Base-by-base conservation (phyloP, 2,888 invertebrate species). In the Cancer borealis region DNA sequence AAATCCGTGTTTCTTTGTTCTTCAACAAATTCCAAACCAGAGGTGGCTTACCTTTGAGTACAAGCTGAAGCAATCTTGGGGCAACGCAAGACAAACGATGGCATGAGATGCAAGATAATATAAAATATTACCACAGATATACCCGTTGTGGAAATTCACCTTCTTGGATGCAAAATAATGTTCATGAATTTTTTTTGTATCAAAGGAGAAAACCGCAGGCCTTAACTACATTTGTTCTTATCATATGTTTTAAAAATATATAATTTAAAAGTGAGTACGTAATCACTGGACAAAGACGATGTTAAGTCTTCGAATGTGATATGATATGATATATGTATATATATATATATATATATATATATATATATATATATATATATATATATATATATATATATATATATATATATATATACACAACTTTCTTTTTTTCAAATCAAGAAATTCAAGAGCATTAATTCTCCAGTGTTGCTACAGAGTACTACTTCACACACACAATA, bases 21-120 rank as follows among this genome's bases (percentile, higher is more conserved):
- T 26, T 73, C 73, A 8, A 26, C 26, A 73, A 21, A n/a, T 5
- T 3, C 26, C 73, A 73, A 30, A 79, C 49, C 21, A 14, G 5
- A 66, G n/a, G 17, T 91, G 17, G 26, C 0, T 88, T 60, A 60
- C 60, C 60, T 60, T 60, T 1, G 54, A 60, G 60, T 5, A 21
- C 60, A 60, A 8, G 73, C 73, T 26, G 73, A 73, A 73, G n/a
- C 8, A 73, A 73, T 73, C 73, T 73, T 73, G 73, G 4, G 26
- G 26, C 73, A 73, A 73, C 26, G 73, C 73, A 26, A 73, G 73
- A 73, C 26, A 26, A 73, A 73, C 21, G 26, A 73, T 8, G 73
- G 73, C 73, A n/a, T 73, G 73, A 73, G 26, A 73, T 73, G 73
- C 73, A 73, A 21, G 73, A 73, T 73, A 73, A 26, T 26, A 73